Evolutionary conservation across 2,888 invertebrate species (phyloP), one percentile per base, ranked within the genome.

Genomic region (Phengaris arion): DNA sequence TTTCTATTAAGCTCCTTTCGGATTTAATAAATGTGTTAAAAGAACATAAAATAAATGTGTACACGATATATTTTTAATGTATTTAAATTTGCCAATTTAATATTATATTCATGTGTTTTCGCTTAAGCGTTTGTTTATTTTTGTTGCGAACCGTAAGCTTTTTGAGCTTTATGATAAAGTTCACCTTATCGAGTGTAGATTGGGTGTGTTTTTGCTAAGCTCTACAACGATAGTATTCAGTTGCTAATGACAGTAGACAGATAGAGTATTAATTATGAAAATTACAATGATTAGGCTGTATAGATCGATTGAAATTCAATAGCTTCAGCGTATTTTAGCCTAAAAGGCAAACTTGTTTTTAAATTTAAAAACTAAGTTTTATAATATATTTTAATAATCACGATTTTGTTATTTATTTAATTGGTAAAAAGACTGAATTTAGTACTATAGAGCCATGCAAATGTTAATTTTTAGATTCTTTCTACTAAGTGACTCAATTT

Each of bases 61-160:
- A 70, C 70, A 12, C 7, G 13, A n/a, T 22, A 22, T 70, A 70
- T 70, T 70, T 70, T 48, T 52, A 13, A 70, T 12, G 70, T 51
- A 70, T 72, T 72, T 72, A 72, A 72, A 72, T 72, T 72, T 52
- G 22, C 54, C 72, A 54, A 72, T 72, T 72, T 85, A 83, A 85
- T 85, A 83, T 84, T 85, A 83, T 84, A 87, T 84, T 83, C 84
- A 79, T 79, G 79, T 83, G 82, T 78, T 79, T 82, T 74, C 77
- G 76, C 85, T 85, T 87, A 86, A 87, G 84, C 84, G 82, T 82
- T 82, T 82, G 83, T 82, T 81, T 79, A 82, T 84, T 85, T 72
- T 86, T 85, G 83, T 85, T 81, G 82, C 83, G 83, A 82, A 81
- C 79, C 79, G 78, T 72, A 72, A 22, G 77, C 78, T 80, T 80